phyloP scores from a whole-genome alignment of 2,797 vertebrate genomes.

The Spinus olivaceus region DNA sequence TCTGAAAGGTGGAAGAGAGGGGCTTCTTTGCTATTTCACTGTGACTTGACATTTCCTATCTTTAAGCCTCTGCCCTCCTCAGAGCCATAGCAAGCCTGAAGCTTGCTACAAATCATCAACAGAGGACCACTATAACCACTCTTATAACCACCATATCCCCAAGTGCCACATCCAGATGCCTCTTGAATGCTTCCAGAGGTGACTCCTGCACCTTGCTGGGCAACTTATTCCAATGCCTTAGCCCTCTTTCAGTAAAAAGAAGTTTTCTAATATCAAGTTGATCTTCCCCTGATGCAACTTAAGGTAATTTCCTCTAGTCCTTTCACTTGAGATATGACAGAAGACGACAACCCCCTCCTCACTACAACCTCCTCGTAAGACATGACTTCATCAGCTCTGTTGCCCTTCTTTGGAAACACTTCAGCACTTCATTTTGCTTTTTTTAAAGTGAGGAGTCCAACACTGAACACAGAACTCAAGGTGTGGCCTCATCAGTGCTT shows the following conservation, averaged over 20 bases:
- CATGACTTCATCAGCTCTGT: no score
- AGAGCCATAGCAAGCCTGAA: no score
- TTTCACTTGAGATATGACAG: neutral
- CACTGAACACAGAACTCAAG: no score
- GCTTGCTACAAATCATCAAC: neutral
- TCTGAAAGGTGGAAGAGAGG: no score
- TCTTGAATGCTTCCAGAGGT: neutral
- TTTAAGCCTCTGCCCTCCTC: no score
- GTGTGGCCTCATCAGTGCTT: neutral
- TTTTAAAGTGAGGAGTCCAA: no score
- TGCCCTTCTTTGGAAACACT: no score
- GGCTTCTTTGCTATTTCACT: no score
- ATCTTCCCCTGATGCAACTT: neutral
- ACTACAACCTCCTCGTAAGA: no score
- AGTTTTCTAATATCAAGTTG: neutral
- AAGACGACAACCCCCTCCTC: neutral
- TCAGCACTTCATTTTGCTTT: no score
- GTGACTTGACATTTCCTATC: no score
- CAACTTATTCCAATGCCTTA: neutral
- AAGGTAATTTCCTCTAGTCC: neutral
- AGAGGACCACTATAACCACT: neutral
- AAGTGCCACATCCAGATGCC: neutral
- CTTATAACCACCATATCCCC: neutral
- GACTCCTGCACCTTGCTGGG: neutral
- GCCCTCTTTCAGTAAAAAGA: neutral